Conservation (phyloP, 2,888 invertebrate genomes). For the Podabrus alpinus region DNA sequence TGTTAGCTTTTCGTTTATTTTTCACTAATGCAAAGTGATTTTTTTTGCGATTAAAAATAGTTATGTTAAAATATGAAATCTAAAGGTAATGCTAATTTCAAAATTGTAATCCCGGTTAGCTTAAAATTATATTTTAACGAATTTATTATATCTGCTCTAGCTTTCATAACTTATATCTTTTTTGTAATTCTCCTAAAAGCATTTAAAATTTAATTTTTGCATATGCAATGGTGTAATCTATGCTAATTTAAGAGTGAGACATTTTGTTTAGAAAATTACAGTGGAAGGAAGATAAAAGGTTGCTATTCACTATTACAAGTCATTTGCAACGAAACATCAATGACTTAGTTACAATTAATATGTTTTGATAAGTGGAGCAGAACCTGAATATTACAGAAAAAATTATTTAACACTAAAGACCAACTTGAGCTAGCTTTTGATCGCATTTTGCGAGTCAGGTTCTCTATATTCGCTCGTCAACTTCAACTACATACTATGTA, state of each 20-base stretch:
- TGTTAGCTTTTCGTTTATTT: neutral
- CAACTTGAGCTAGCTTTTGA: neutral
- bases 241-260: neutral
- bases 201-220: neutral
- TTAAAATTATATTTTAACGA: neutral
- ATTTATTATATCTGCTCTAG: neutral
- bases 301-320: neutral
- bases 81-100: neutral
- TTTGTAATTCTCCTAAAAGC: neutral
- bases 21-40: neutral
- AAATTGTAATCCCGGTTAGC: neutral
- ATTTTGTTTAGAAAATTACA: neutral
- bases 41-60: neutral
- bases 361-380: no score
- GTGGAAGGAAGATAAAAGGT: neutral
- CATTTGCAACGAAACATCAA: neutral
- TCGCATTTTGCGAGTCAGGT: neutral
- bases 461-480: neutral
- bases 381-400: no score
- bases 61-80: neutral
- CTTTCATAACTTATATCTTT: neutral
- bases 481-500: no score
- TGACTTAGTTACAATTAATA: no score
- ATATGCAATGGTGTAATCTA: neutral
- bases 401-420: no score